Evolutionary conservation across 1,140 invertebrate species (phyloP).

Genomic region (Metaphire vulgaris): DNA sequence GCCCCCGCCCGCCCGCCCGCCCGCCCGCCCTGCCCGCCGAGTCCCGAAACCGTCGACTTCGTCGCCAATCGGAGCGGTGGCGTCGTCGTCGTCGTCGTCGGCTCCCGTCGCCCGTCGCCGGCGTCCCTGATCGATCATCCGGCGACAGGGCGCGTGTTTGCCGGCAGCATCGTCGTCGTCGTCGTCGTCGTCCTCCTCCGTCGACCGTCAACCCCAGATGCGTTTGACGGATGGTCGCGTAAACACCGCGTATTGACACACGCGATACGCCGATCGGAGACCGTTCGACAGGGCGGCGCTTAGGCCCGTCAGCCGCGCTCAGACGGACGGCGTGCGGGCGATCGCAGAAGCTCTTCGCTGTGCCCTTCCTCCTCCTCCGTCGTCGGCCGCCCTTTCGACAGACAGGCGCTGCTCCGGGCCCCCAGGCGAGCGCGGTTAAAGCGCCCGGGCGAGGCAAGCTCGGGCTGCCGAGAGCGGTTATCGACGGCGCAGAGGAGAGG

Average conservation of each 20-base stretch:
- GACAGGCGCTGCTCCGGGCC: neutral
- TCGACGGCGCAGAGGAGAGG: neutral
- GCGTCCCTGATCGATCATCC: neutral
- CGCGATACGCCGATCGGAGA: neutral
- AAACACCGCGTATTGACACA: neutral
- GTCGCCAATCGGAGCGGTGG: neutral
- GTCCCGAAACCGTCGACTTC: neutral
- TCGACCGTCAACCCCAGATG: neutral
- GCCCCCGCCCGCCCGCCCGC: no score
- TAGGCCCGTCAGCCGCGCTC: neutral
- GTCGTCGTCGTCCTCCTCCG: no score
- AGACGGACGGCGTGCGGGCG: neutral
- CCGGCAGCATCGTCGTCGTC: no score
- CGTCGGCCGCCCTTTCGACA: no score
- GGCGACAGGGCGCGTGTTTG: slow-evolving; percentile 1
- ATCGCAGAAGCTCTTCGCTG: neutral
- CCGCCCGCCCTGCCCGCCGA: neutral
- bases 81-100: neutral
- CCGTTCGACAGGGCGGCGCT: neutral
- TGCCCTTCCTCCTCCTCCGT: no score
- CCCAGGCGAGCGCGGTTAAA: neutral
- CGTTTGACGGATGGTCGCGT: neutral
- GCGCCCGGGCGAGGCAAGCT: neutral
- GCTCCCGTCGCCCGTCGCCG: neutral
- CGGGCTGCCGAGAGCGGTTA: neutral